Evolutionary conservation across 1,140 invertebrate species (phyloP).

Genomic region (Pemphigus obesinymphae): DNA sequence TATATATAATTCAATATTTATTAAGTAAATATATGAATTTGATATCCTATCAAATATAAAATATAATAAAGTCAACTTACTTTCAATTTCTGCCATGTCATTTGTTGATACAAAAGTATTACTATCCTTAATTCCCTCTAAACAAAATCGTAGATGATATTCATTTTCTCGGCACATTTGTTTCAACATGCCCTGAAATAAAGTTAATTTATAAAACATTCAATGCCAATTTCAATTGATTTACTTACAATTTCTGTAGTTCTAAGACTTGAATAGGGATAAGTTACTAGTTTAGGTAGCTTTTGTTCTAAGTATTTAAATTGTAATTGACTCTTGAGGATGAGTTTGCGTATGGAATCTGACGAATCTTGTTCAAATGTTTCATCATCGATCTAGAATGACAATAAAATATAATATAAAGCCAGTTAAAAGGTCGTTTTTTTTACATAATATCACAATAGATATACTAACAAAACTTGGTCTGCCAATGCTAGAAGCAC

Average conservation of each 20-base stretch:
- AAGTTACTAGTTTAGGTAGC: conserved; percentile 53
- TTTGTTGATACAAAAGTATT: neutral
- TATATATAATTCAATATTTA: no score
- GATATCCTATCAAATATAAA: neutral
- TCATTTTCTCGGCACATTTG: conserved; percentile 24
- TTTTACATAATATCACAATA: neutral
- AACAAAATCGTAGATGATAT: conserved; percentile 12
- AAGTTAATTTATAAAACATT: neutral
- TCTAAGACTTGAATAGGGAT: conserved; percentile 50
- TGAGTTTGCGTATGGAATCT: conserved; percentile 56
- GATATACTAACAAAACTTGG: conserved; percentile 10
- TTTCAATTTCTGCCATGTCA: conserved; percentile 17
- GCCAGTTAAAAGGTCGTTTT: neutral
- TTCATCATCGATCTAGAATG: conserved; percentile 44
- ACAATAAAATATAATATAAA: neutral
- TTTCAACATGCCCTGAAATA: conserved; percentile 1
- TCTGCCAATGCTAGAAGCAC: conserved; percentile 66
- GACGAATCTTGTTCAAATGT: conserved; percentile 54
- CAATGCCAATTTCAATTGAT: neutral
- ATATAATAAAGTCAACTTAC: neutral
- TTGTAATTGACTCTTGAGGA: conserved; percentile 56
- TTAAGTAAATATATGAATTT: neutral
- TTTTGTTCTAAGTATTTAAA: conserved; percentile 56
- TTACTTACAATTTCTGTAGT: conserved; percentile 54
- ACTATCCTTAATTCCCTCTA: conserved; percentile 3